Conservation (phyloP, 2,797 vertebrate species). For the Centroberyx gerrardi region DNA sequence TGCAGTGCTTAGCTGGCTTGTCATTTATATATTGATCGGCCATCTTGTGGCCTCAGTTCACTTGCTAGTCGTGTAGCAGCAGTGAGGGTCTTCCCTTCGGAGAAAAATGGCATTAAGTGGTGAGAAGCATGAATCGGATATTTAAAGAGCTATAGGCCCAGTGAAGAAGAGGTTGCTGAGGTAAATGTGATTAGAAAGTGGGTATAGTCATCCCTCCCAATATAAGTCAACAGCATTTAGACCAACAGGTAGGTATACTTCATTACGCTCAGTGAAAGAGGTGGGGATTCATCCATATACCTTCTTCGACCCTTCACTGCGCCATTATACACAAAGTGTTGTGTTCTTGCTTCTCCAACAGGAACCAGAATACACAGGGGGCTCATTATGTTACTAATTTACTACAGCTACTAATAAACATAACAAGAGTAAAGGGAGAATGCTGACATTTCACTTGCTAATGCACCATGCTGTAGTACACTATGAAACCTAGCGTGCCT, state of each 20-base stretch:
- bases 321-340: no score
- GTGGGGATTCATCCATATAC: no score
- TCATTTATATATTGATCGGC: slow-evolving; percentile 28
- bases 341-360: not conserved
- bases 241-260: not conserved
- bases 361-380: slow-evolving; percentile 8
- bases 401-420: not conserved
- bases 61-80: not conserved
- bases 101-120: slow-evolving; percentile 3
- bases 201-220: not conserved
- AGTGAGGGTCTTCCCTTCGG: not conserved
- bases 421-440: slow-evolving; percentile 4
- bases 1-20: not conserved
- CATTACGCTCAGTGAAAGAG: not conserved
- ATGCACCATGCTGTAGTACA: not conserved
- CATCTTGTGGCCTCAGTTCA: slow-evolving; percentile 7
- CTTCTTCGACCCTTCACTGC: no score
- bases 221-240: not conserved
- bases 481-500: slow-evolving; percentile 2
- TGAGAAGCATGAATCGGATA: not conserved
- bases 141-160: not conserved
- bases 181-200: not conserved
- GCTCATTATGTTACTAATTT: slow-evolving; percentile 26
- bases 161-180: not conserved
- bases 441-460: slow-evolving; percentile 22